Evolutionary conservation across 2,888 invertebrate species (phyloP), one percentile per base, ranked within the genome.

Genomic region (Abrostola triplasia): DNA sequence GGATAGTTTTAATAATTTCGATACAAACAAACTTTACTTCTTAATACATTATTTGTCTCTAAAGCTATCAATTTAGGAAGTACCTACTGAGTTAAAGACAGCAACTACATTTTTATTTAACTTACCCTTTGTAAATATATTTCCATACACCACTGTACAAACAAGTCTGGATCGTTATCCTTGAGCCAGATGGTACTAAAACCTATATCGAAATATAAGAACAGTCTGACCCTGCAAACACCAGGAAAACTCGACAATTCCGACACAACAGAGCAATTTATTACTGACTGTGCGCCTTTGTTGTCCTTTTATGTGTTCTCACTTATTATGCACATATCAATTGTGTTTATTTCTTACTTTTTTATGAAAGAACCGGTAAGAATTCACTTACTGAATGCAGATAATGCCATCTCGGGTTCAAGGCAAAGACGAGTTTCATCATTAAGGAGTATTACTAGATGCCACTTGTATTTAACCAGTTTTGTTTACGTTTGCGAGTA

Each of bases 391-490:
- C 59, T 70, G 76, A 74, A 74, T 81, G 76, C 71, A 70, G 66
- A 76, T 76, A 76, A 60, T 73, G 64, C 64, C 71, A 70, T 62
- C 67, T 52, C 36, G 62, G 70, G 82, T 82, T 85, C 85, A 85
- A 85, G 85, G 85, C 38, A 51, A 75, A 11, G 47, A 44, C 60
- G 36, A 62, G 64, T 36, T 51, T 37, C 64, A 54, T 71, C 61
- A 68, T 71, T 64, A 48, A 61, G 36, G 48, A 35, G 37, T 51
- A 40, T 63, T 59, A 36, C 59, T 49, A 60, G 48, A 54, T 51
- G 10, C 47, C 1, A 49, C 42, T 51, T 62, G 47, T 11, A 40
- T n/a, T 36, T 44, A 70, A 73, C 71, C 37, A 64, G 71, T 72
- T 72, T 69, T n/a, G 38, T 40, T 50, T 54, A 24, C 44, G 7